Conservation (phyloP, 2,113 vertebrate genomes). For the Laticauda laticaudata region DNA sequence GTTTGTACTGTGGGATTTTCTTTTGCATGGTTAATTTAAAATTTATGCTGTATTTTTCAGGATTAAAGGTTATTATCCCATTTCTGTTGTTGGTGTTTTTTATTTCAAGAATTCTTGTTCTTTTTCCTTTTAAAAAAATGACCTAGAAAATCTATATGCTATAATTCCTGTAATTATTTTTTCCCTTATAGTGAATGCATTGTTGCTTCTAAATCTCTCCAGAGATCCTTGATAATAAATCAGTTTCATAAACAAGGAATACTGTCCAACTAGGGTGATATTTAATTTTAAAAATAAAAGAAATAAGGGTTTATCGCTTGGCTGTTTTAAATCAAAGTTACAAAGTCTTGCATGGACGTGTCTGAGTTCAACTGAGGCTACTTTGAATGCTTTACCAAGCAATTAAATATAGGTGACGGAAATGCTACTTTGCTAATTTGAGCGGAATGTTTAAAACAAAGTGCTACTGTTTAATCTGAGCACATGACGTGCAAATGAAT, state of each 20-base stretch:
- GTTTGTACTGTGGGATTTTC: not conserved
- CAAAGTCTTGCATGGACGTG: constrained; percentile 51
- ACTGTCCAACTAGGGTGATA: not conserved
- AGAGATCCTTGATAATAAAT: not conserved
- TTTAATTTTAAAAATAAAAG: not conserved
- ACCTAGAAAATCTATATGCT: not conserved
- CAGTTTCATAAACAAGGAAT: not conserved
- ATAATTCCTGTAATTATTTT: not conserved
- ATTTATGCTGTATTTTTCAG: not conserved
- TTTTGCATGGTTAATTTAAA: not conserved
- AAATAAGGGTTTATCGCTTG: constrained; percentile 22
- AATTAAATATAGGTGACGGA: constrained; percentile 75
- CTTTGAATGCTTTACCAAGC: constrained; percentile 7
- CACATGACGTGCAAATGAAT: constrained; percentile 75
- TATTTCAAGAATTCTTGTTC: not conserved
- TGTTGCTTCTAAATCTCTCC: not conserved
- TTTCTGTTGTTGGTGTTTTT: not conserved
- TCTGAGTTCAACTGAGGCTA: constrained; percentile 62
- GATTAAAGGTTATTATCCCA: not conserved
- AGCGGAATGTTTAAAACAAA: constrained; percentile 76
- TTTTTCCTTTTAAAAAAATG: not conserved
- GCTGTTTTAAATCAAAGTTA: constrained; percentile 39
- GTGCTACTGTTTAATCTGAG: constrained; percentile 77
- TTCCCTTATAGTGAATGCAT: not conserved
- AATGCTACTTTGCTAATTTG: constrained; percentile 75